Percentiles rank a stretch among this genome's conserved stretches.
phyloP scores from a whole-genome alignment of 2,113 vertebrate genomes.

The Heliornis fulica region DNA sequence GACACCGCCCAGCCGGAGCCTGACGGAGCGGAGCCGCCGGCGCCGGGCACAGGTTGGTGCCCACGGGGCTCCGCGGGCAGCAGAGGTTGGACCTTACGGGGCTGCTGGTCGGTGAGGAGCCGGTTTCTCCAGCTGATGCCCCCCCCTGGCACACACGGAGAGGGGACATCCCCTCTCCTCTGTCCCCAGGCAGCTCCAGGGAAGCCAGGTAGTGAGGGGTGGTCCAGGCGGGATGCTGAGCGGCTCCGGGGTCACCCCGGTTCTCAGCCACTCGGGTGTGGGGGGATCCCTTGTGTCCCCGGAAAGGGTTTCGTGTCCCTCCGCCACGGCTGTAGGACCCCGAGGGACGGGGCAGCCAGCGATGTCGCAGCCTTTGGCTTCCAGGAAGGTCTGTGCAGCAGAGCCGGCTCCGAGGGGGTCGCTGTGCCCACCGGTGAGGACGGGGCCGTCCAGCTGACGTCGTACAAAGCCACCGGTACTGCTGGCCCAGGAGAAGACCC shows the following conservation, averaged over 20 bases:
- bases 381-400: neutral
- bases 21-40: constrained; percentile 21
- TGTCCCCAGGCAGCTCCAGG: neutral
- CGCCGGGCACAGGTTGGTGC: constrained; percentile 56
- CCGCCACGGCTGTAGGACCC: accelerated
- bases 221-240: accelerated
- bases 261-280: neutral
- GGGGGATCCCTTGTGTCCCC: too few relatives aligned
- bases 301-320: accelerated
- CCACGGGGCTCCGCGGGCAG: accelerated
- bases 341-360: accelerated
- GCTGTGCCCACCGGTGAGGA: constrained; percentile 65
- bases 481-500: neutral
- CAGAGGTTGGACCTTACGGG: too few relatives aligned
- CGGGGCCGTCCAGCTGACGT: constrained; percentile 68
- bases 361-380: neutral
- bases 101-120: neutral
- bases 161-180: too few relatives aligned
- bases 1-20: constrained; percentile 51
- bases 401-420: neutral
- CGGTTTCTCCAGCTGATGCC: too few relatives aligned
- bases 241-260: accelerated
- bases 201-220: too few relatives aligned
- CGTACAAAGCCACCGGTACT: constrained; percentile 46
- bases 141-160: too few relatives aligned